phyloP scores from a whole-genome alignment of 2,113 vertebrate genomes.

The Melanerpes aurifrons region DNA sequence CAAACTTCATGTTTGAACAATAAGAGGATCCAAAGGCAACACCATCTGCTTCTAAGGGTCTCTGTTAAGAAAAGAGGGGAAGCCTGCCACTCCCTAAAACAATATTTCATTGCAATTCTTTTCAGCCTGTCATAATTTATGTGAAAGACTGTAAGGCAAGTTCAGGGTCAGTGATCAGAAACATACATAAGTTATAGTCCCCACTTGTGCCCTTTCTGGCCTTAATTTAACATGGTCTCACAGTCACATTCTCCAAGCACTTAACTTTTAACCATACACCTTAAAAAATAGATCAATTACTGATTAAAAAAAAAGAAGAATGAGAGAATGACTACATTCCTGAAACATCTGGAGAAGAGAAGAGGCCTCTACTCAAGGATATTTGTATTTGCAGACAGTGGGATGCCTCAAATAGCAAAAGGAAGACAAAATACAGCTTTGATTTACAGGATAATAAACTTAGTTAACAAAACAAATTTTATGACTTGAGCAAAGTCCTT shows the following conservation, averaged over 20 bases:
- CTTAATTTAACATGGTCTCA: constrained; percentile 64
- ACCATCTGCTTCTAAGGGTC: background rate
- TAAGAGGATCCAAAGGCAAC: background rate
- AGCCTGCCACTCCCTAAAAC: constrained; percentile 1
- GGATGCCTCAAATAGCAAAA: constrained; percentile 46
- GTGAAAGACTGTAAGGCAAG: constrained; percentile 46
- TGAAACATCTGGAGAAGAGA: constrained; percentile 69
- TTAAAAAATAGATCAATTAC: constrained; percentile 64
- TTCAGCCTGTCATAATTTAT: constrained; percentile 57
- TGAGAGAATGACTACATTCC: constrained; percentile 52
- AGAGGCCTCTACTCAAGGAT: constrained; percentile 43
- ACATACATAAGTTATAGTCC: constrained; percentile 51
- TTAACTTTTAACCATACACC: constrained; percentile 60
- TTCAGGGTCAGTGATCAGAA: constrained; percentile 73
- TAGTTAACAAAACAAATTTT: background rate
- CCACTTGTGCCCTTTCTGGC: constrained; percentile 37
- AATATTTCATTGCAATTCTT: constrained; percentile 9
- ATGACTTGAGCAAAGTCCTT: background rate
- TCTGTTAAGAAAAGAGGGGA: background rate
- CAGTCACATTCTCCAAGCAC: constrained; percentile 55
- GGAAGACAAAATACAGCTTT: constrained; percentile 31
- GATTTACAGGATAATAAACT: constrained; percentile 43
- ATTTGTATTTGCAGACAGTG: constrained; percentile 45
- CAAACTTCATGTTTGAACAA: background rate
- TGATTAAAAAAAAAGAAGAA: background rate